Evolutionary conservation across 2,797 vertebrate species (phyloP), one percentile per base, ranked within the genome.

Genomic region (Poeciliopsis presidionis): DNA sequence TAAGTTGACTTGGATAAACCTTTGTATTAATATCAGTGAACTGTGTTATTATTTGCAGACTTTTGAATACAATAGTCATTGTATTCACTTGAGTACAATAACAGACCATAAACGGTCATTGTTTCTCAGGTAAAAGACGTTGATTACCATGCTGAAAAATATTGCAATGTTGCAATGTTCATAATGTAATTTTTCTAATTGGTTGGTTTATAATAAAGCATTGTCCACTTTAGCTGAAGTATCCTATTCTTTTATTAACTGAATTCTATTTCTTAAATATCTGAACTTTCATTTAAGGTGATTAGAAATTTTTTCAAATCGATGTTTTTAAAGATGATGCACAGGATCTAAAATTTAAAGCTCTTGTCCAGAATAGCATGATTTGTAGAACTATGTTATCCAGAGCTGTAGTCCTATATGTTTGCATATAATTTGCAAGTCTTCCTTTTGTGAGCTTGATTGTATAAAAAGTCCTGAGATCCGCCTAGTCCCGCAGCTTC

Each of bases 391-490:
- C 28, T 39, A 9, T 65, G 16, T 67, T 22, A 79, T 20, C 22
- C 57, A 16, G 12, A 72, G 22, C 28, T 13, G 28, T 33, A 30
- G 2, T 20, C 14, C 13, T 28, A 22, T 22, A 49, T 49, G 8
- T 30, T 20, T 13, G 8, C 46, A 55, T 3, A 3, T 25, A 46
- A 70, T 70, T 41, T 1, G 25, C 25, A 25, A 39, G 13, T 41
- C 14, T 30, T 59, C 39, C 22, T 45, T 61, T 11, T 33, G n/a
- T 39, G 18, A 59, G 20, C 28, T 46, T 73, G 13, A 75, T 51
- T 39, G n/a, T 49, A 76, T 84, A 67, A 5, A 49, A 69, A 84
- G 6, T 49, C 61, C 30, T 55, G 8, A 59, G 1, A 72, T 70
- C n/a, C 25, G 2, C 46, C 67, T 70, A 28, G 46, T 70, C 67